Percentiles rank a stretch among this genome's conserved stretches.
Evolutionary conservation across 2,888 invertebrate species (phyloP).

Genomic region (Amitus sp.): DNA sequence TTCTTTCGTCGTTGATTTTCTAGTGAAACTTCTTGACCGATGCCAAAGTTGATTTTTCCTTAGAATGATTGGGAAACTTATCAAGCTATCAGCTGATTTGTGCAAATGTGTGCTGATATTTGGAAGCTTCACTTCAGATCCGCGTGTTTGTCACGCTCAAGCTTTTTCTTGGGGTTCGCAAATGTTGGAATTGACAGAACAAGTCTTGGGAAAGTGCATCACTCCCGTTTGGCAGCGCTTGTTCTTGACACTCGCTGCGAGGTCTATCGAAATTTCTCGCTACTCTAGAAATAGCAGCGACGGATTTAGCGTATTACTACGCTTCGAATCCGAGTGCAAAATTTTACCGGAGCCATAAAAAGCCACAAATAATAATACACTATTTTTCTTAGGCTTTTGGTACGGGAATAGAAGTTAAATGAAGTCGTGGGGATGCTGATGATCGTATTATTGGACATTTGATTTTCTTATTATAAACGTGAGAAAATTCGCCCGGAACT

Average conservation of each 20-base stretch:
- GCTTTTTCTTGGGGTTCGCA: no score
- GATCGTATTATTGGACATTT: background rate
- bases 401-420: background rate
- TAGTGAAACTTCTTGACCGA: no score
- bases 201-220: constrained; percentile 19
- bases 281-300: constrained; percentile 34
- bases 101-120: no score
- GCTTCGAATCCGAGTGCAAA: constrained; percentile 10
- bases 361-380: background rate
- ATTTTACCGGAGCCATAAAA: constrained; percentile 12
- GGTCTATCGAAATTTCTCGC: constrained; percentile 31
- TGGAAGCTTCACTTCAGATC: no score
- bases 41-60: no score
- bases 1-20: background rate
- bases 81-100: no score
- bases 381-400: background rate
- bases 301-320: constrained; percentile 20
- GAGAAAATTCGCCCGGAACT: background rate
- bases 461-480: background rate
- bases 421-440: background rate
- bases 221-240: constrained; percentile 26
- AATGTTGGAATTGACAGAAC: constrained; percentile 17
- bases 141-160: no score
- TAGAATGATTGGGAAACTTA: no score
- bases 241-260: constrained; percentile 33